Evolutionary conservation across 2,888 invertebrate genomes (phyloP), one percentile per base, ranked within the genome.

Genomic region (Oscheius myriophilus): DNA sequence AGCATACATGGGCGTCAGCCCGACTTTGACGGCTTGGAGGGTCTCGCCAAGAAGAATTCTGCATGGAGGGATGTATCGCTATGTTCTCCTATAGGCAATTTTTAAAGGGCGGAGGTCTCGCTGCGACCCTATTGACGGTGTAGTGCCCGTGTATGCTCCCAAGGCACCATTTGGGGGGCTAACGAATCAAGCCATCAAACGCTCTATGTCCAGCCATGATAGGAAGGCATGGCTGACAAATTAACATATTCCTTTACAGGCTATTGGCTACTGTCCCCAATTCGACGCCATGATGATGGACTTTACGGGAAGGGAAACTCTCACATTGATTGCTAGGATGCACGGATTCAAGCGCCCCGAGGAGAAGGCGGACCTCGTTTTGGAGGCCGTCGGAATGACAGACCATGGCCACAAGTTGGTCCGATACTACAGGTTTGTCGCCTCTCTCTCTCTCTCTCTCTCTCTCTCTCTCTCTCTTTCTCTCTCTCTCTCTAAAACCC

Each of bases 261-360:
- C 74, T 0, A 75, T 85, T 49, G 84, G 84, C 18, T 84, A 85
- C 62, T 84, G 84, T 58, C 84, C 84, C 16, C 84, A 84, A 55
- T 82, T 85, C 68, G 84, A 84, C 59, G 83, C 84, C n/a, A 70
- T 85, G 11, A 68, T 83, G 45, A 66, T 74, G 43, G 84, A 84
- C 52, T 62, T 84, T 21, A 83, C 83, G 42, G 83, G 83, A n/a
- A 70, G 81, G 63, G 80, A 85, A 67, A 71, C 72, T 12, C 67
- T 84, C 55, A 70, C 67, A 67, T 73, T 84, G 42, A 62, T 84
- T 18, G 83, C 80, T 1, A 62, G 66, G 57, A 72, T 78, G 71
- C 71, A 78, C 61, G 78, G 78, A 14, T 78, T 72, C 54, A 49
- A 68, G 23, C 58, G 81, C 53, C 72, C 73, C n/a, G 23, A 58